These are phyloP conservation scores for Julus scanicus DNA, from an alignment of 2,888 invertebrate species.

Conservation along the genomic window DNA sequence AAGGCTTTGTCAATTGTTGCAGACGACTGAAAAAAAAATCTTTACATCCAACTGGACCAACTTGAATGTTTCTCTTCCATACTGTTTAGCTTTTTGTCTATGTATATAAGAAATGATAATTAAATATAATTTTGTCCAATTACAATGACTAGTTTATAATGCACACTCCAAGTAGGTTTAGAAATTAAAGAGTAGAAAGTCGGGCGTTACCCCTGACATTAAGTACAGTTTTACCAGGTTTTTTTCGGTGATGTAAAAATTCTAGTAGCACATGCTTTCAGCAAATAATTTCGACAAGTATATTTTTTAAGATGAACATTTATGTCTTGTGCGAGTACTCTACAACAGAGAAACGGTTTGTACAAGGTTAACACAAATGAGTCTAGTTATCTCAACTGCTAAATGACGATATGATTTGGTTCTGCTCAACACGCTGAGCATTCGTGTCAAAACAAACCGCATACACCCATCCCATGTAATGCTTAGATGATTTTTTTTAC, in stretches of 20 bases:
- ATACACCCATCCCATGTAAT: slow-evolving; percentile 2
- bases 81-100: neutral
- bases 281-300: neutral
- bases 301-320: neutral
- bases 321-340: slow-evolving; percentile 21
- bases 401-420: slow-evolving; percentile 33
- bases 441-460: neutral
- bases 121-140: neutral
- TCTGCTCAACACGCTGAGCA: neutral
- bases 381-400: slow-evolving; percentile 9
- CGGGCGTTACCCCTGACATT: too few relatives aligned
- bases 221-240: neutral
- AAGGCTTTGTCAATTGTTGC: slow-evolving; percentile 61
- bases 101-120: neutral
- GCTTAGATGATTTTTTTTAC: slow-evolving; percentile 51
- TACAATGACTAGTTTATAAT: neutral
- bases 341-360: slow-evolving; percentile 28
- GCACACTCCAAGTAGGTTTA: neutral
- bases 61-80: neutral
- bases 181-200: neutral
- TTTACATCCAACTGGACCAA: neutral
- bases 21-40: slow-evolving; percentile 48
- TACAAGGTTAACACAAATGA: slow-evolving; percentile 28
- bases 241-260: neutral
- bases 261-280: neutral